Conservation (phyloP, 2,113 vertebrate species). For the Neodontobutis hainanensis region DNA sequence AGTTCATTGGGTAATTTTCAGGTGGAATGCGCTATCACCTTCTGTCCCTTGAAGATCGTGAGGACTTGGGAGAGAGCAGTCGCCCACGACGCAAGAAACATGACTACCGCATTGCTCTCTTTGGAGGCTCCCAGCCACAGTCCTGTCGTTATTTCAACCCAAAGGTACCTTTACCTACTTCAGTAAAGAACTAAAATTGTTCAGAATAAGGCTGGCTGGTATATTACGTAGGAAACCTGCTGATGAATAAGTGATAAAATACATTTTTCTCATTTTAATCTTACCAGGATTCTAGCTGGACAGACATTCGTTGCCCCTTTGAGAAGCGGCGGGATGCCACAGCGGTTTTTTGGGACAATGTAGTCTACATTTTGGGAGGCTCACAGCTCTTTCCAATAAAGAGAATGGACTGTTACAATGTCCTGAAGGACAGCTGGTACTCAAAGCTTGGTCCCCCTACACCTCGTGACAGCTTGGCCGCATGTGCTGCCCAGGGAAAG, state of each 20-base stretch:
- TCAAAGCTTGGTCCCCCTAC: conserved; percentile 96
- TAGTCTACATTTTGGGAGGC: conserved; percentile 97
- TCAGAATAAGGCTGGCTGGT: no score
- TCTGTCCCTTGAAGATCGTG: conserved; percentile 84
- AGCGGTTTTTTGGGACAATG: conserved; percentile 97
- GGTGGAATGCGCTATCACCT: conserved; percentile 75
- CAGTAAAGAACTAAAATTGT: background rate
- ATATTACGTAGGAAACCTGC: no score
- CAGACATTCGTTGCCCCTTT: conserved; percentile 97
- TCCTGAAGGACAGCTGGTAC: conserved; percentile 99
- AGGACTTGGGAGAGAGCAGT: conserved; percentile 93
- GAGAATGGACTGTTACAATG: conserved; percentile 98
- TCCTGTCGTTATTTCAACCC: conserved; percentile 98
- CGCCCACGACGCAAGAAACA: conserved; percentile 92
- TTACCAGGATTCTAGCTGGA: conserved; percentile 93
- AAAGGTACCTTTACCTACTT: conserved; percentile 79
- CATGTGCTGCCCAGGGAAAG: conserved; percentile 93
- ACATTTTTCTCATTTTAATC: background rate
- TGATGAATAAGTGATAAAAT: no score
- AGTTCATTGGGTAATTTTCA: conserved; percentile 7
- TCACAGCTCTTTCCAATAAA: conserved; percentile 98
- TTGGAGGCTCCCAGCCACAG: conserved; percentile 96
- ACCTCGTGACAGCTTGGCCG: conserved; percentile 94
- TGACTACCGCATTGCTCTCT: conserved; percentile 93
- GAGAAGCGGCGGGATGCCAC: conserved; percentile 96